phyloP scores from a whole-genome alignment of 2,797 vertebrate genomes.

The Adelosebastes latens region DNA sequence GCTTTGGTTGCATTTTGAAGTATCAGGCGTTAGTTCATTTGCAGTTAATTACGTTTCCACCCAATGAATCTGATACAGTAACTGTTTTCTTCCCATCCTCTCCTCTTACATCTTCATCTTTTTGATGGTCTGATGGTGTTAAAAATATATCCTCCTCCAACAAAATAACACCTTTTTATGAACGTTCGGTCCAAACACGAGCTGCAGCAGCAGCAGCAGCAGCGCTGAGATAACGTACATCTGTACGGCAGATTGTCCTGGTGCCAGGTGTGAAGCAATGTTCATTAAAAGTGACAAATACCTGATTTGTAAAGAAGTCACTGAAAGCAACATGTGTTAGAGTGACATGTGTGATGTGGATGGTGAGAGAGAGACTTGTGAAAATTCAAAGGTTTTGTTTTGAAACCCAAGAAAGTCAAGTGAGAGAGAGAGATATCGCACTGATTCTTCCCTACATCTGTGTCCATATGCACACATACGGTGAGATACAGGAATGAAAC shows the following conservation, averaged over 20 bases:
- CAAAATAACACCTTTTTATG: slow-evolving; percentile 77
- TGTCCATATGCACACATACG: background rate
- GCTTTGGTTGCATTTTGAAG: slow-evolving; percentile 69
- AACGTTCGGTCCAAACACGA: slow-evolving; percentile 59
- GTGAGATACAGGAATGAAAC: background rate
- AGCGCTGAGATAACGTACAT: slow-evolving; percentile 64
- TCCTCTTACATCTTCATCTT: slow-evolving; percentile 66
- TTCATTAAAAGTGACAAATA: slow-evolving; percentile 83
- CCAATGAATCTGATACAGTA: slow-evolving; percentile 63
- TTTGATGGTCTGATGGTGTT: slow-evolving; percentile 73
- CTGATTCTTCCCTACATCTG: slow-evolving; percentile 39
- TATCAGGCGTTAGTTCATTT: slow-evolving; percentile 68
- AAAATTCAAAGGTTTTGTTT: slow-evolving; percentile 58
- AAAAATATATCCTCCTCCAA: slow-evolving; percentile 77
- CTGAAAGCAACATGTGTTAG: slow-evolving; percentile 68
- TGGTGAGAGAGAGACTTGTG: slow-evolving; percentile 56
- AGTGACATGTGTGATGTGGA: slow-evolving; percentile 61
- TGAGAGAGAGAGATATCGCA: slow-evolving; percentile 4
- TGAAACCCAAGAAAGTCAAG: slow-evolving; percentile 34
- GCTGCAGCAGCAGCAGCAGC: slow-evolving; percentile 20
- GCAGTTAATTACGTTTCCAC: slow-evolving; percentile 78
- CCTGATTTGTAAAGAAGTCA: slow-evolving; percentile 70
- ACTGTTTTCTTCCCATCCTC: slow-evolving; percentile 56
- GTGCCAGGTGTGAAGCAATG: slow-evolving; percentile 76
- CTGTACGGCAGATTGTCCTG: slow-evolving; percentile 71